phyloP scores from a whole-genome alignment of 2,888 invertebrate genomes.

The Hedya salicella region DNA sequence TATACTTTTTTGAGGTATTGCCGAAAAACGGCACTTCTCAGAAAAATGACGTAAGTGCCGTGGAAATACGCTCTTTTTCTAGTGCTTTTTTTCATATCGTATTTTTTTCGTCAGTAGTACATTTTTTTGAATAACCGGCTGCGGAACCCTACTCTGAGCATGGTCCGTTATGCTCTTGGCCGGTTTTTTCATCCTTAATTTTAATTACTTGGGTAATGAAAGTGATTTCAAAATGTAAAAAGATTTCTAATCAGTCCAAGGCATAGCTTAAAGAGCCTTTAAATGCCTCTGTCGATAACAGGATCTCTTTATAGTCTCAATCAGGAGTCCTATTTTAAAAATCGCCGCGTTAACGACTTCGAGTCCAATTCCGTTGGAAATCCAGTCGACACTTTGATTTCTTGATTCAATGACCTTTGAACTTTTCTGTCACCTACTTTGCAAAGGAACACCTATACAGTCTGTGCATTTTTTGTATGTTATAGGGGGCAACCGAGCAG shows the following conservation, averaged over 20 bases:
- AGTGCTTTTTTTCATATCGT: no score
- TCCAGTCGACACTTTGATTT: slow-evolving; percentile 16
- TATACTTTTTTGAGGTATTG: no score
- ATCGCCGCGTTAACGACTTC: slow-evolving; percentile 33
- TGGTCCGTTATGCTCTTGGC: no score
- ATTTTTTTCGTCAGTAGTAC: no score
- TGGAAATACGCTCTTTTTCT: no score
- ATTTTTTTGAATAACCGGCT: no score
- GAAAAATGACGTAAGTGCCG: no score
- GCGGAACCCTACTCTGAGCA: no score
- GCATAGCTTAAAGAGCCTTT: slow-evolving; percentile 15
- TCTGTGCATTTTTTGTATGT: no score
- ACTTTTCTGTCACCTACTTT: neutral
- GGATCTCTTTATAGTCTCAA: slow-evolving; percentile 36
- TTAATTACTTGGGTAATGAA: slow-evolving; percentile 5
- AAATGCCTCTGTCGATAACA: slow-evolving; percentile 28
- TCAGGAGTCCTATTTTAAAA: slow-evolving; percentile 36
- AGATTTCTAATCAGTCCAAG: slow-evolving; percentile 3
- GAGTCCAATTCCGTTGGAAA: slow-evolving; percentile 15
- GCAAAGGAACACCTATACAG: neutral
- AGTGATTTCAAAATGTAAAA: neutral
- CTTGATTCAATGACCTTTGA: neutral
- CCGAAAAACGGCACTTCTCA: no score
- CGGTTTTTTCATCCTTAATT: neutral
- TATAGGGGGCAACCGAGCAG: no score